Evolutionary conservation across 1,140 invertebrate genomes (phyloP).

Genomic region (Protaetia brevitarsis): DNA sequence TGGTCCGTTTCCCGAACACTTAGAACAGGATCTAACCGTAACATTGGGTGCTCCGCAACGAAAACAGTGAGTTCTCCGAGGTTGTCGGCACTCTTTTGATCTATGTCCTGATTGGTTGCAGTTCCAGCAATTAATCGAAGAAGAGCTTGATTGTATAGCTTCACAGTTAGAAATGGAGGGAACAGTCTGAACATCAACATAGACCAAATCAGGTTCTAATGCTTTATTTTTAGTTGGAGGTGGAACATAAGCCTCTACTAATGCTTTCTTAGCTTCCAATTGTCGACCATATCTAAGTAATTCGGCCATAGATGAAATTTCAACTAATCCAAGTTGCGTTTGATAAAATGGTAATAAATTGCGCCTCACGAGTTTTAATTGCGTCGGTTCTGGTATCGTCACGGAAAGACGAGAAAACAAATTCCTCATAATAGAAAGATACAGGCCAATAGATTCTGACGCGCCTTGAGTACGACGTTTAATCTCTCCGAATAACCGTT

Average conservation of each 20-base stretch:
- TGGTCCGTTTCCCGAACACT: conserved; percentile 19
- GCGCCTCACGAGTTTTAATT: background rate
- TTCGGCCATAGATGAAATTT: conserved; percentile 24
- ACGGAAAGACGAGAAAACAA: background rate
- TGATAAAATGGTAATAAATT: conserved; percentile 26
- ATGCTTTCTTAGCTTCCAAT: background rate
- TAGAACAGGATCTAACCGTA: background rate
- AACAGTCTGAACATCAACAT: background rate
- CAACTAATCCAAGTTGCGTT: conserved; percentile 25
- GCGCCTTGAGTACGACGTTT: background rate
- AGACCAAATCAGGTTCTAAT: conserved; percentile 30
- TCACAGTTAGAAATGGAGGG: background rate
- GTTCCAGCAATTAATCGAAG: conserved; percentile 20
- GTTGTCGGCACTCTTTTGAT: background rate
- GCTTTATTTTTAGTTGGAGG: conserved; percentile 3
- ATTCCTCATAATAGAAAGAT: background rate
- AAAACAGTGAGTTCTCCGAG: conserved; percentile 4
- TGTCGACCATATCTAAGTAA: conserved; percentile 20
- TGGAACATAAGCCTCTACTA: conserved; percentile 5
- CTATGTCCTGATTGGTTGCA: conserved; percentile 7
- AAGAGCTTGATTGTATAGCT: background rate
- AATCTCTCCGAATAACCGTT: conserved; percentile 29
- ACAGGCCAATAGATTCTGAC: background rate
- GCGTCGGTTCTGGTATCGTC: background rate
- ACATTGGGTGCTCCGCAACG: conserved; percentile 23